These are phyloP conservation scores for Iselma pallidipennis DNA, from an alignment of 2,888 invertebrate genomes.

Conservation along the genomic window DNA sequence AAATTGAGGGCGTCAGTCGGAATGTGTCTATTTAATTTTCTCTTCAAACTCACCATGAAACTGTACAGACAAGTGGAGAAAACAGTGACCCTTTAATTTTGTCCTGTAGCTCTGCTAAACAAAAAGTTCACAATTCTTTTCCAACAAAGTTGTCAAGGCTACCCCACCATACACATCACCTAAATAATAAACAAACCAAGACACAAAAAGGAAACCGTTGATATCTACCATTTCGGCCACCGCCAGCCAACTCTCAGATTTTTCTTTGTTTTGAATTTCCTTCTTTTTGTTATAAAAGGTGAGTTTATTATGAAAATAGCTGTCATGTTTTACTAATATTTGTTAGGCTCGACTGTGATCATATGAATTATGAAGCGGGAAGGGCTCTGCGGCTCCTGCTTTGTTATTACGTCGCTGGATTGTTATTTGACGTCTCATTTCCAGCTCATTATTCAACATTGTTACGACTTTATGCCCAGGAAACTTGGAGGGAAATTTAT, in stretches of 20 bases:
- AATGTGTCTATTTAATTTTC: not conserved
- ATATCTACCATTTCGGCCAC: too few relatives aligned
- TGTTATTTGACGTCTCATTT: conserved; percentile 33
- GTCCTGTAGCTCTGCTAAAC: too few relatives aligned
- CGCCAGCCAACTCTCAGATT: not conserved
- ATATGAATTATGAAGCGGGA: conserved; percentile 12
- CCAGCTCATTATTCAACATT: conserved; percentile 27
- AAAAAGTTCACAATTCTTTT: too few relatives aligned
- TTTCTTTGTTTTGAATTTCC: not conserved
- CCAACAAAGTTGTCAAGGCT: too few relatives aligned
- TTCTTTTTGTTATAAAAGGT: conserved; percentile 11
- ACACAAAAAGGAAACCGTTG: too few relatives aligned
- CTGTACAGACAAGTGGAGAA: too few relatives aligned
- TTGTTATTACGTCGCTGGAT: conserved; percentile 20
- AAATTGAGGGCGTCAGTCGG: not conserved
- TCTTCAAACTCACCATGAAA: too few relatives aligned
- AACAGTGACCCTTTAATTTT: too few relatives aligned
- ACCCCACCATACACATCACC: too few relatives aligned
- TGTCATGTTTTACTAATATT: conserved; percentile 22
- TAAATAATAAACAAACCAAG: too few relatives aligned
- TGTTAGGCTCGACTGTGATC: conserved; percentile 11
- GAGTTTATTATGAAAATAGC: conserved; percentile 17
- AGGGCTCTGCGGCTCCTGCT: not conserved
- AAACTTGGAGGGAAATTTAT: not conserved
- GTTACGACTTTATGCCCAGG: conserved; percentile 1